These are phyloP conservation scores for Dynastes grantii DNA, from an alignment of 2,888 invertebrate species.

Conservation along the genomic window DNA sequence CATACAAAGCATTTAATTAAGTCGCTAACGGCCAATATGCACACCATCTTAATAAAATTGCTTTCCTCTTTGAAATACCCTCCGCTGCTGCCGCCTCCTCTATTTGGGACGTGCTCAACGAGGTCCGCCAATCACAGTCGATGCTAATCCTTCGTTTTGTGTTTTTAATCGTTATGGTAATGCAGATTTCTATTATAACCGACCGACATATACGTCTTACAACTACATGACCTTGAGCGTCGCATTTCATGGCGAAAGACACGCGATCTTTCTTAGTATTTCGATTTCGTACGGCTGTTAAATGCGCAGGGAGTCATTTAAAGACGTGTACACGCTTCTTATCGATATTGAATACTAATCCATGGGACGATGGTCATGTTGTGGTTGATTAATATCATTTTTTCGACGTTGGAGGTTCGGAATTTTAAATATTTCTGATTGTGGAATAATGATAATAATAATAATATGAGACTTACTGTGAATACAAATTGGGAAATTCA, in stretches of 20 bases:
- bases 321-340: slow-evolving; percentile 26
- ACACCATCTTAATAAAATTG: slow-evolving; percentile 36
- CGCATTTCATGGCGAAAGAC: neutral
- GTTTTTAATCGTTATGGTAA: slow-evolving; percentile 11
- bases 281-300: slow-evolving; percentile 20
- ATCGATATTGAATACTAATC: slow-evolving; percentile 22
- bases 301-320: slow-evolving; percentile 11
- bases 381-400: neutral
- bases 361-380: neutral
- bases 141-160: slow-evolving; percentile 25
- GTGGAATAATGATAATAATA: neutral
- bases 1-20: slow-evolving; percentile 49
- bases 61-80: slow-evolving; percentile 25
- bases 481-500: no score
- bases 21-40: slow-evolving; percentile 45
- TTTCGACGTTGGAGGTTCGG: slow-evolving; percentile 24
- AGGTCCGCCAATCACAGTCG: slow-evolving; percentile 18
- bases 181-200: slow-evolving; percentile 11
- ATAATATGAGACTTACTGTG: neutral
- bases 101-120: neutral
- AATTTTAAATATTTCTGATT: slow-evolving; percentile 30
- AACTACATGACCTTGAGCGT: neutral
- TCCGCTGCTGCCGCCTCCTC: neutral
- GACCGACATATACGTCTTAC: no score
- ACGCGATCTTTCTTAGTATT: slow-evolving; percentile 35